Conservation (phyloP, 2,888 invertebrate genomes). For the Scaeva pyrastri region DNA sequence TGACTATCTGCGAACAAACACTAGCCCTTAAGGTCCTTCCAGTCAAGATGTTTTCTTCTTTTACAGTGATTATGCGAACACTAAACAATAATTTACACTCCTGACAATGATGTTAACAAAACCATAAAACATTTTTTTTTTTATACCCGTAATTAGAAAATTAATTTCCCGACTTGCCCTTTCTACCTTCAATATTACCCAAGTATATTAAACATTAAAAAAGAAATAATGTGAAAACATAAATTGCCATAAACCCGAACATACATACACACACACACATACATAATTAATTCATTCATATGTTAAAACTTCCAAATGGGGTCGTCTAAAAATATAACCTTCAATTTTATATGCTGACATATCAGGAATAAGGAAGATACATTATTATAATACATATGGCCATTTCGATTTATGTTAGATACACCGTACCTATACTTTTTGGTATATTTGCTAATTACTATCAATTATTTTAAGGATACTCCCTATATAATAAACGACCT, state of each 20-base stretch:
- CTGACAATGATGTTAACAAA: not conserved
- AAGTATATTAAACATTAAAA: not conserved
- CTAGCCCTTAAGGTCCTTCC: not conserved
- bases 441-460: constrained; percentile 26
- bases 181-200: too few species aligned
- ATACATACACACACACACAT: too few species aligned
- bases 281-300: not conserved
- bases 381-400: not conserved
- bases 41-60: not conserved
- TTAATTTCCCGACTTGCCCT: not conserved
- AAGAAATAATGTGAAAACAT: not conserved
- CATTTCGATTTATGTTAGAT: constrained; percentile 32
- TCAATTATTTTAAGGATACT: constrained; percentile 55
- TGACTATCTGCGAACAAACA: too few species aligned
- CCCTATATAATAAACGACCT: constrained; percentile 43
- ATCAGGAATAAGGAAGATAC: constrained; percentile 22
- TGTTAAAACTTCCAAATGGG: not conserved
- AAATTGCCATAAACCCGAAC: not conserved
- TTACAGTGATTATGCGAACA: not conserved
- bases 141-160: too few species aligned
- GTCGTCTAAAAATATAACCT: not conserved
- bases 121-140: not conserved
- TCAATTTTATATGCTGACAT: constrained; percentile 41
- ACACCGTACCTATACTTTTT: not conserved
- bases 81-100: not conserved